Base-by-base conservation (phyloP, 2,113 vertebrate species). In the Gavialis gangeticus region DNA sequence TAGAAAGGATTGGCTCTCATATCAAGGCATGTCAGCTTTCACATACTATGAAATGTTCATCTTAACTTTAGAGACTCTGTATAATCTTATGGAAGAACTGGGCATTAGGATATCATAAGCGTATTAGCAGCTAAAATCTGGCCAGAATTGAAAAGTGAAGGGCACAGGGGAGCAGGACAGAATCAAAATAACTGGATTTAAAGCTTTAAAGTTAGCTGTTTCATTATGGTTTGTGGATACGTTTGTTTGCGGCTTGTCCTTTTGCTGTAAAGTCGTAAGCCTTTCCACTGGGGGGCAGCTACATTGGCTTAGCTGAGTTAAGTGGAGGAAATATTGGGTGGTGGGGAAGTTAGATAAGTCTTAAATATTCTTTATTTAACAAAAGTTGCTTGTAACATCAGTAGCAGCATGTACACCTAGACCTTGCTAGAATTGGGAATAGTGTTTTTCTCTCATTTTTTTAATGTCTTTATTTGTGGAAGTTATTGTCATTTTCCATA, bases 111-210 rank as follows among this genome's bases (percentile, higher is more conserved):
- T 11, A 13, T 71, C 30, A 37, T 71, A 71, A 71, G n/a, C 19
- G 19, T 24, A 71, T 37, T 71, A 34, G 34, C 66, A 91, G 71
- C 27, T 89, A 87, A 96, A 96, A 27, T 87, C 79, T 37, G 94
- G 80, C 67, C 82, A 59, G 76, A 91, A 25, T 12, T 79, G 76
- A 89, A 84, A 57, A 90, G 66, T 10, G 56, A 82, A 2, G 3
- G 64, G 64, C 9, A 3, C 69, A 8, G n/a, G 57, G 92, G 77
- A 90, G n/a, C 12, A 54, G 77, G 69, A 11, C 67, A 25, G 27
- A 93, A 90, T 69, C 92, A 82, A 79, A 60, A 63, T 5, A 0
- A 76, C 27, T 88, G 69, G 82, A 84, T 80, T 64, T 89, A 57
- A 69, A 79, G 87, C 64, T 58, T 76, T 87, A 60, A 11, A n/a